Evolutionary conservation across 2,888 invertebrate species (phyloP).

Genomic region (Mystacides longicornis): DNA sequence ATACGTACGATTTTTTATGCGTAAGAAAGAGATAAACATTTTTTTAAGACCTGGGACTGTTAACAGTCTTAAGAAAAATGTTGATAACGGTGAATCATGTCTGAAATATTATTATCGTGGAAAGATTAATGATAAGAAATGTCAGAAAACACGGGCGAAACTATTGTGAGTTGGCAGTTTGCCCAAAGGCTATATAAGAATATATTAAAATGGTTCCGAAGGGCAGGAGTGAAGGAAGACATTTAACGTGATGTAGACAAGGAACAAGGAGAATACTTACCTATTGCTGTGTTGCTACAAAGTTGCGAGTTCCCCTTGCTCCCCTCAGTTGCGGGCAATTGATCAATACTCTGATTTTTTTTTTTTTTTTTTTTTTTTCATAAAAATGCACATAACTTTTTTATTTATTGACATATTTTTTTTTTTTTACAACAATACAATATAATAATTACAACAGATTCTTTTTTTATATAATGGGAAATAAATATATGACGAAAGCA

Average conservation of each 20-base stretch:
- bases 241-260: neutral
- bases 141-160: conserved; percentile 2
- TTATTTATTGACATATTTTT: no score
- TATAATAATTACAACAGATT: no score
- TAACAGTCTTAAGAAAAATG: conserved; percentile 1
- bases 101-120: neutral
- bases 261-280: neutral
- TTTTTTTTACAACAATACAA: no score
- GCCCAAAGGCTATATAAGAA: neutral
- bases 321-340: no score
- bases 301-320: no score
- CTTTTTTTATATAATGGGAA: no score
- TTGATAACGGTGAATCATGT: neutral
- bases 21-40: neutral
- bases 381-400: no score
- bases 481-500: no score
- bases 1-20: neutral
- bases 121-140: conserved; percentile 2
- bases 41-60: neutral
- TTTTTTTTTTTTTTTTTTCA: no score
- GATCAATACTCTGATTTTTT: no score
- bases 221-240: neutral
- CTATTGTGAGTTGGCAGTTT: conserved; percentile 1
- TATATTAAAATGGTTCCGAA: no score
- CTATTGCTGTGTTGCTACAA: neutral